Evolutionary conservation across 2,113 vertebrate genomes (phyloP).

Genomic region (Sardina pilchardus): DNA sequence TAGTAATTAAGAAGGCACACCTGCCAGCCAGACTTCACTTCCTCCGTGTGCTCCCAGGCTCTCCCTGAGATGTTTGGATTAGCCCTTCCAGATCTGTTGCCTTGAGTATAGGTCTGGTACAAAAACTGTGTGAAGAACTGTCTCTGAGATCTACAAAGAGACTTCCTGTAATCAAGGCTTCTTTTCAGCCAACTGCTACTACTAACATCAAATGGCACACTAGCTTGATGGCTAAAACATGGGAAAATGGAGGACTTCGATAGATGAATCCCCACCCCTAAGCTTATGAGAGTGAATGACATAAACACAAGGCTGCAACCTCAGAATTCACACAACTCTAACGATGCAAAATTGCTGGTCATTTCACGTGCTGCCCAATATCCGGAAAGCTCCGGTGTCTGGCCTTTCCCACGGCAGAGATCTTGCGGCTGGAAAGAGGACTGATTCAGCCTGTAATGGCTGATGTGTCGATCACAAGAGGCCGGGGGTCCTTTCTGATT

Average conservation of each 20-base stretch:
- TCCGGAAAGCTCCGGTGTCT: background rate
- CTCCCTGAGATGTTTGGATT: background rate
- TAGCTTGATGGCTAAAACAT: background rate
- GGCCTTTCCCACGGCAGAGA: background rate
- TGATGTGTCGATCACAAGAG: background rate
- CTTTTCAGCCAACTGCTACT: background rate
- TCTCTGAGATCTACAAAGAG: background rate
- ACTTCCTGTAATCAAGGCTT: background rate
- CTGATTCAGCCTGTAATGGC: background rate
- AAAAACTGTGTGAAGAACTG: background rate
- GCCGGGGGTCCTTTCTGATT: background rate
- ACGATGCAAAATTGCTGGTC: background rate
- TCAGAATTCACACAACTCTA: background rate
- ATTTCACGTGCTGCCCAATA: background rate
- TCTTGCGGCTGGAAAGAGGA: background rate
- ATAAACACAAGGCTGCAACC: background rate
- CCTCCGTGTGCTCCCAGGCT: background rate
- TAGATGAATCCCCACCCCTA: background rate
- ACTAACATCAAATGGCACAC: background rate
- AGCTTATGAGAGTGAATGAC: too few relatives aligned
- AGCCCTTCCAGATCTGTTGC: background rate
- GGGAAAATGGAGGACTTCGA: background rate
- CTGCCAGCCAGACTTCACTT: slow-evolving; percentile 36
- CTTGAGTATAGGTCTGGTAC: background rate
- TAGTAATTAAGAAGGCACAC: slow-evolving; percentile 48